phyloP scores from a whole-genome alignment of 2,888 invertebrate genomes.

The Ephialtes manifestator region DNA sequence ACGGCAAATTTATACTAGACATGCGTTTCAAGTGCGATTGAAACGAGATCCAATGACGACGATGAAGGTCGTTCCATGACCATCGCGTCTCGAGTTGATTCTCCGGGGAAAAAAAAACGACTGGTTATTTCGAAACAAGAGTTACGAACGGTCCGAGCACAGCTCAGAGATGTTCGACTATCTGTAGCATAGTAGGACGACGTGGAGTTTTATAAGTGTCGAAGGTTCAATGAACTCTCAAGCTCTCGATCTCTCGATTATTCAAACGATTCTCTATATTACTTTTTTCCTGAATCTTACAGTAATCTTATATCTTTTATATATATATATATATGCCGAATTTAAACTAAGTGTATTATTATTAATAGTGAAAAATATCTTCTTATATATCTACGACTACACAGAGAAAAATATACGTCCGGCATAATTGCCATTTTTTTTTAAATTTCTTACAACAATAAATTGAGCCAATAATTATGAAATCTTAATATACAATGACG shows the following conservation, averaged over 20 bases:
- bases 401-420: too few species aligned
- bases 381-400: too few species aligned
- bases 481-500: too few species aligned
- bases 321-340: too few species aligned
- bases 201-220: constrained; percentile 3
- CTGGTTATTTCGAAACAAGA: constrained; percentile 57
- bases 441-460: too few species aligned
- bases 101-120: constrained; percentile 36
- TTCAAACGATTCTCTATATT: background rate
- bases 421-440: too few species aligned
- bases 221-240: background rate
- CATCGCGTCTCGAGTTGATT: constrained; percentile 67
- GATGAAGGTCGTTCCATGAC: constrained; percentile 79
- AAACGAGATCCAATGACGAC: constrained; percentile 62
- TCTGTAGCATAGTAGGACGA: background rate
- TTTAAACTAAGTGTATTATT: too few species aligned
- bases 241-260: background rate
- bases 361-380: too few species aligned
- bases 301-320: too few species aligned
- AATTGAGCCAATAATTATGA: too few species aligned
- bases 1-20: too few species aligned
- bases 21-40: background rate
- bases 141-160: constrained; percentile 46
- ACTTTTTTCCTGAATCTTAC: background rate
- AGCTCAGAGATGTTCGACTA: constrained; percentile 50